Evolutionary conservation across 1,140 invertebrate genomes (phyloP).

Genomic region (Sinonovacula constricta): DNA sequence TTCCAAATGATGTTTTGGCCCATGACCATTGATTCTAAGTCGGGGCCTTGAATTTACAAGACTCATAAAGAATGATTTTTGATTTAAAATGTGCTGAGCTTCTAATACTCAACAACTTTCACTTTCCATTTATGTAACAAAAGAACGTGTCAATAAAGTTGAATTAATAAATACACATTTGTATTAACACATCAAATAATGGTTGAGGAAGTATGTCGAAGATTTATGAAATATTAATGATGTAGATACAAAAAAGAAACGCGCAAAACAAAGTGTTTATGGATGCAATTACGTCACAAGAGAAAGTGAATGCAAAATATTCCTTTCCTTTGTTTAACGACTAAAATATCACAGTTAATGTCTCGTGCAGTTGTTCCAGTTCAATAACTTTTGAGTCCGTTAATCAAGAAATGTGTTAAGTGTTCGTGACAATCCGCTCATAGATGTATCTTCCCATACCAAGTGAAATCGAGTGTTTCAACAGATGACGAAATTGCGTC

Average conservation of each 20-base stretch:
- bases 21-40: conserved; percentile 45
- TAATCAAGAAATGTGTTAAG: conserved; percentile 26
- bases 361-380: conserved; percentile 19
- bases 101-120: conserved; percentile 48
- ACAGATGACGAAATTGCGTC: conserved; percentile 52
- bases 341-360: not conserved
- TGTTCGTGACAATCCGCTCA: conserved; percentile 35
- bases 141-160: no score
- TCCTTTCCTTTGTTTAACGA: not conserved
- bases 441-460: conserved; percentile 39
- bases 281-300: conserved; percentile 47
- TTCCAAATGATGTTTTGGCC: conserved; percentile 46
- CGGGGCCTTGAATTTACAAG: conserved; percentile 48
- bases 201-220: no score
- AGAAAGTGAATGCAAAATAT: no score
- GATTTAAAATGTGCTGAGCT: conserved; percentile 37
- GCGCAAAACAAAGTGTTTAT: no score
- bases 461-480: conserved; percentile 52
- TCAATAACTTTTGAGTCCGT: conserved; percentile 20
- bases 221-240: no score
- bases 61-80: conserved; percentile 45
- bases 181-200: no score
- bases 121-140: conserved; percentile 40
- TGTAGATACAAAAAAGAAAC: no score
- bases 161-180: no score